phyloP scores from a whole-genome alignment of 2,113 vertebrate species.

The Heterochromis multidens region DNA sequence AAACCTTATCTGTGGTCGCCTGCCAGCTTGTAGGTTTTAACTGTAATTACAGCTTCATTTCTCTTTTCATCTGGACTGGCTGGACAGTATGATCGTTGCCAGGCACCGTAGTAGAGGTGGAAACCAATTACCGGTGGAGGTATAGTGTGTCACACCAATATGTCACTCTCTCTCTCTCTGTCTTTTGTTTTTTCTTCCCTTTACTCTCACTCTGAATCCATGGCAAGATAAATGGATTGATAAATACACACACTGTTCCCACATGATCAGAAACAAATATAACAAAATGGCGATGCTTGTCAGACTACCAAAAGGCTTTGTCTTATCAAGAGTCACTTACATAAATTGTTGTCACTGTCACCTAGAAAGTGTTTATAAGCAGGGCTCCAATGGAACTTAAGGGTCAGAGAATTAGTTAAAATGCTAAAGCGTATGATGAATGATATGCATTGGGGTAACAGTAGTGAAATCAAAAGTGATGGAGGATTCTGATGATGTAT shows the following conservation, averaged over 20 bases:
- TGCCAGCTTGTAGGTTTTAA: conserved; percentile 16
- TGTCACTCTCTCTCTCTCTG: not conserved
- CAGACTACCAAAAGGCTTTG: not conserved
- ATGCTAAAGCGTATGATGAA: conserved; percentile 7
- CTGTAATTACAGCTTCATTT: conserved; percentile 66
- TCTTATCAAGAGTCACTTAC: not conserved
- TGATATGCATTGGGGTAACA: not conserved
- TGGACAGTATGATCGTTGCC: conserved; percentile 63
- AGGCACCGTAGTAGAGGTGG: conserved; percentile 61
- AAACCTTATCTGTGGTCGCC: not conserved
- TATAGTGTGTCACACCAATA: conserved; percentile 30
- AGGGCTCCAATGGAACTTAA: conserved; percentile 3
- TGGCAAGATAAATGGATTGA: not conserved
- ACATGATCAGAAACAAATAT: not conserved
- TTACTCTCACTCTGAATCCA: not conserved
- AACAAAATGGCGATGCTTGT: not conserved
- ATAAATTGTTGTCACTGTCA: conserved; percentile 5
- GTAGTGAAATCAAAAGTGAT: not conserved
- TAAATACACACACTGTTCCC: not conserved
- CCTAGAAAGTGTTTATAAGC: conserved; percentile 12
- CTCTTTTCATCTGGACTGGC: conserved; percentile 36
- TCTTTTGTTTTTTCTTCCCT: not conserved
- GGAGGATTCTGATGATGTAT: not conserved
- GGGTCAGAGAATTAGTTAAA: conserved; percentile 38
- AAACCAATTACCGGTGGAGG: conserved; percentile 63